These are phyloP conservation scores for Drosophila conformis DNA, from an alignment of 2,888 invertebrate species.

Conservation along the genomic window DNA sequence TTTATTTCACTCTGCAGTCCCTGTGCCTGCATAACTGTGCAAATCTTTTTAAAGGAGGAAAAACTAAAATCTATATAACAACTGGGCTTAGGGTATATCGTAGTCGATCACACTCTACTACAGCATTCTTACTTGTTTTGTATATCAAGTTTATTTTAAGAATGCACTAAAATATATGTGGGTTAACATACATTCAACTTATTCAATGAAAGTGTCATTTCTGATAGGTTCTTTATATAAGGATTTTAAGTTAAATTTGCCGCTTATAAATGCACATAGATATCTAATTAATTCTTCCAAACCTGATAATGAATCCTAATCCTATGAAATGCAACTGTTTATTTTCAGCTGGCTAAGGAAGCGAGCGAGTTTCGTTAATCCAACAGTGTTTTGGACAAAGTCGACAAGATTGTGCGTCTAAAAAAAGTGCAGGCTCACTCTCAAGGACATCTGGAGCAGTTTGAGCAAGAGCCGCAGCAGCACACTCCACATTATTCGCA, in stretches of 20 bases:
- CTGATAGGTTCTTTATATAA: not conserved
- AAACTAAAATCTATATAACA: no score
- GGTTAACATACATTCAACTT: not conserved
- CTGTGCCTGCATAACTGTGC: no score
- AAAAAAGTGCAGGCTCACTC: slow-evolving; percentile 79
- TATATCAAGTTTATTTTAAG: not conserved
- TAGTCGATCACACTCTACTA: not conserved
- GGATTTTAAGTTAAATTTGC: no score
- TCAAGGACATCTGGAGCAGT: slow-evolving; percentile 79
- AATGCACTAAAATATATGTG: not conserved
- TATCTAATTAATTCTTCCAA: not conserved
- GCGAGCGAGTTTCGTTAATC: slow-evolving; percentile 13
- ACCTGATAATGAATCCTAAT: not conserved
- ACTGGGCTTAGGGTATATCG: no score
- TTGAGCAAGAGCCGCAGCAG: slow-evolving; percentile 65
- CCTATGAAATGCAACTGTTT: not conserved
- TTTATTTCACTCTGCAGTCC: no score
- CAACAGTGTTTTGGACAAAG: slow-evolving; percentile 30
- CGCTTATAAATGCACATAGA: not conserved
- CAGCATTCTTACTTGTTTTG: not conserved
- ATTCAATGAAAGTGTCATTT: not conserved
- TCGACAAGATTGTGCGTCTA: slow-evolving; percentile 74
- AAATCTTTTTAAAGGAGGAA: no score
- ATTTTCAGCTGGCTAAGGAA: slow-evolving; percentile 23
- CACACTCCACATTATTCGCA: slow-evolving; percentile 37